Evolutionary conservation across 2,797 vertebrate genomes (phyloP), one percentile per base, ranked within the genome.

Genomic region (Dicrostonyx torquatus): DNA sequence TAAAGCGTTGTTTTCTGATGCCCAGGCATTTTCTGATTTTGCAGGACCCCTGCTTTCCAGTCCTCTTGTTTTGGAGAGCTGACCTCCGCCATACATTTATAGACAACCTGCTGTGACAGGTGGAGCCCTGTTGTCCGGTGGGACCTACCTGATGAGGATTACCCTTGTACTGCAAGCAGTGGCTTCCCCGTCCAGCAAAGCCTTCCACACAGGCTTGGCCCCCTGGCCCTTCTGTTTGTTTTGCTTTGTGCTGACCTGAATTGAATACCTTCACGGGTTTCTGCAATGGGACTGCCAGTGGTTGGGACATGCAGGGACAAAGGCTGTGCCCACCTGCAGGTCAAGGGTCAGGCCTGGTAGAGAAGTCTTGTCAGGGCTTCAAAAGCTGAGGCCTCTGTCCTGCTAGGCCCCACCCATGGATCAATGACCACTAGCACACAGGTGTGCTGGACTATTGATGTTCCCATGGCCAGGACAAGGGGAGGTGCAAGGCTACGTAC

Each of bases 241-340:
- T 97, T 98, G 97, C 98, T 95, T 98, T 97, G 97, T 94, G 48
- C 92, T 37, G 98, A 98, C 98, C 98, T 99, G 98, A 99, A 99
- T 98, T 97, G 96, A 98, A 98, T 98, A 98, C 97, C 98, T 98
- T 98, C 98, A 98, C 0, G 29, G 85, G 50, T 94, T 96, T 99
- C 98, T 99, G 97, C 95, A 96, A 75, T 4, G 48, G 87, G 31
- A 68, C 82, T 93, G 97, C 96, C 94, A 95, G 97, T 50, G 96
- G 97, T 96, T 98, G 98, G 99, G 98, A 99, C 98, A 98, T 98
- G 98, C 98, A 93, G 97, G 98, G 98, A 99, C 99, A 99, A 99
- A 99, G 96, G 98, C 97, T 95, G 98, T 98, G 97, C 98, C 99
- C 99, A 99, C 99, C 99, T 99, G 99, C 97, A 98, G 98, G 99